Conservation (phyloP, 1,140 invertebrate species). For the Drosophila biarmipes region DNA sequence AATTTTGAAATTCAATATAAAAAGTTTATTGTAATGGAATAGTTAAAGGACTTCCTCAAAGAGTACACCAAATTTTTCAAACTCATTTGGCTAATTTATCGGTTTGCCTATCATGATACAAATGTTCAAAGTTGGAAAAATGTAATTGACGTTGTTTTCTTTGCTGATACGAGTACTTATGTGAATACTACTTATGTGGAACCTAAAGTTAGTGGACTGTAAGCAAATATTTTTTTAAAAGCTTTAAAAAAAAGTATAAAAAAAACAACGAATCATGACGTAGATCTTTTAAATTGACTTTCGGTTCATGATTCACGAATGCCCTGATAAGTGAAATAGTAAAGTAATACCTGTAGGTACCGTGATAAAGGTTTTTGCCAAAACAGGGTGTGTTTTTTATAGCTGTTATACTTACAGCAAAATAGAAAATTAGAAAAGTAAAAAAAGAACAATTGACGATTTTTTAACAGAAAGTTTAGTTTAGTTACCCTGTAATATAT, state of each 20-base stretch:
- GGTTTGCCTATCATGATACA: not conserved
- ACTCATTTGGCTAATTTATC: constrained; percentile 6
- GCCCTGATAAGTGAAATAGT: constrained; percentile 13
- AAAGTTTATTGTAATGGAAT: too few relatives aligned
- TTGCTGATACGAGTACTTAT: constrained; percentile 1
- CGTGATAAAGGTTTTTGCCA: constrained; percentile 1
- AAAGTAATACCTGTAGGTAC: not conserved
- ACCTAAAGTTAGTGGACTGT: not conserved
- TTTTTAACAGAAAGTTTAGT: too few relatives aligned
- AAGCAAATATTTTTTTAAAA: constrained; percentile 8
- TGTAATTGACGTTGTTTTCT: constrained; percentile 14
- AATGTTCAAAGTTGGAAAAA: not conserved
- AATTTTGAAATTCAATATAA: too few relatives aligned
- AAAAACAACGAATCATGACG: not conserved
- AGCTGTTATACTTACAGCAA: not conserved
- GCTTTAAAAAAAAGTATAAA: not conserved
- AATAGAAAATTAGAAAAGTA: too few relatives aligned
- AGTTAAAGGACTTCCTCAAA: not conserved
- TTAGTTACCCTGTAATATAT: too few relatives aligned
- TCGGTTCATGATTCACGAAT: constrained; percentile 5
- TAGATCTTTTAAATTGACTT: not conserved
- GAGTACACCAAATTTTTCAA: not conserved
- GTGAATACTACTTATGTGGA: constrained; percentile 3
- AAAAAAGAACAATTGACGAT: too few relatives aligned
- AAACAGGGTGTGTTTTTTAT: constrained; percentile 19